phyloP scores from a whole-genome alignment of 1,140 invertebrate genomes.

The Ostrea denselamellosa region DNA sequence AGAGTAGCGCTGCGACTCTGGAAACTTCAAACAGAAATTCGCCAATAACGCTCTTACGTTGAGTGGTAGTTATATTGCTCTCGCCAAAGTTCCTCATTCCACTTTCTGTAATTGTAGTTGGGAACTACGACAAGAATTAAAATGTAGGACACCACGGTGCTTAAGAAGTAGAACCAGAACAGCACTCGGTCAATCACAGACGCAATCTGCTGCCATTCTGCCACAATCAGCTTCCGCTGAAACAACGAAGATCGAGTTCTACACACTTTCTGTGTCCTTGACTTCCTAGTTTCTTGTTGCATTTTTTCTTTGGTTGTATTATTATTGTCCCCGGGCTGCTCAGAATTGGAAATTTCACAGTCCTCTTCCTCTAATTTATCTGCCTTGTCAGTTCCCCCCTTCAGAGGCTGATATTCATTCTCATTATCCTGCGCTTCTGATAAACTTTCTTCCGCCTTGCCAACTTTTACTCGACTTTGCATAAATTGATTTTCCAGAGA shows the following conservation, averaged over 20 bases:
- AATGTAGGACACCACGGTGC: slow-evolving; percentile 74
- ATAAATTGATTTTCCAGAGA: slow-evolving; percentile 34
- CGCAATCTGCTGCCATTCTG: slow-evolving; percentile 77
- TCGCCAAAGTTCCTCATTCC: slow-evolving; percentile 55
- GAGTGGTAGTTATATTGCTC: slow-evolving; percentile 18
- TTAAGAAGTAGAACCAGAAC: slow-evolving; percentile 75
- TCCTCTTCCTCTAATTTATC: slow-evolving; percentile 7
- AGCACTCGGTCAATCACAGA: slow-evolving; percentile 73
- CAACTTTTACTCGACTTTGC: not conserved
- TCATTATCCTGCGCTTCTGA: not conserved
- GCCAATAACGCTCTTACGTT: not conserved
- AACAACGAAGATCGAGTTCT: slow-evolving; percentile 54
- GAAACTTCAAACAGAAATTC: slow-evolving; percentile 3
- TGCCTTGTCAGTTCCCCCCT: not conserved
- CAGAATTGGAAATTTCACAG: not conserved
- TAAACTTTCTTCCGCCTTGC: not conserved
- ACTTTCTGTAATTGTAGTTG: slow-evolving; percentile 59
- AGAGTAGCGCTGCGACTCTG: not conserved
- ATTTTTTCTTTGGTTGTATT: slow-evolving; percentile 29
- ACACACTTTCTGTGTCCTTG: slow-evolving; percentile 46
- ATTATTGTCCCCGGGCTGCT: slow-evolving; percentile 30
- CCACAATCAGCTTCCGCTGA: slow-evolving; percentile 70
- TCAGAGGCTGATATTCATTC: not conserved
- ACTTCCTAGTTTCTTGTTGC: slow-evolving; percentile 10
- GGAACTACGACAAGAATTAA: slow-evolving; percentile 73